Evolutionary conservation across 2,888 invertebrate species (phyloP).

Genomic region (Papilio elwesi): DNA sequence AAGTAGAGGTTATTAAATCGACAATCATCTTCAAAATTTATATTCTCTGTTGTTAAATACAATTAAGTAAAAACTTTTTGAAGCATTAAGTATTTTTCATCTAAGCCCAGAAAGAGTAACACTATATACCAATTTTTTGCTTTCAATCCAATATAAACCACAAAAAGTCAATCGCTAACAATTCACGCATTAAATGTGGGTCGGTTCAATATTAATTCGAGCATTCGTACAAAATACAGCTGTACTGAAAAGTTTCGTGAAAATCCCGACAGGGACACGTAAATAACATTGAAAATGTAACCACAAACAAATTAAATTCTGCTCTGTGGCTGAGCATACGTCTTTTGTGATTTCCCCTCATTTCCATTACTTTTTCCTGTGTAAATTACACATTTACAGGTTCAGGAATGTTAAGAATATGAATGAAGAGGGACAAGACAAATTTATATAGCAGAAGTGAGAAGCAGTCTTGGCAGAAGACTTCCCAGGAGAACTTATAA

Average conservation of each 20-base stretch:
- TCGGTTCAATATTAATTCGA: conserved; percentile 55
- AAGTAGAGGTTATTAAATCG: too few relatives aligned
- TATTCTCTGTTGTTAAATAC: too few relatives aligned
- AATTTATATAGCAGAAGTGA: too few relatives aligned
- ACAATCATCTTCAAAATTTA: too few relatives aligned
- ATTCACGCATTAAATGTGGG: conserved; percentile 45
- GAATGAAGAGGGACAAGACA: not conserved
- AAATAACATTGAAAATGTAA: conserved; percentile 68
- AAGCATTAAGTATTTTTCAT: not conserved
- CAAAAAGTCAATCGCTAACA: conserved; percentile 51
- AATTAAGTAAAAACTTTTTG: not conserved
- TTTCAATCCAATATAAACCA: conserved; percentile 1
- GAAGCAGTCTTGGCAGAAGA: too few relatives aligned
- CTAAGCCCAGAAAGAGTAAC: too few relatives aligned
- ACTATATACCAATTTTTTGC: not conserved
- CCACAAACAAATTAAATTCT: conserved; percentile 46
- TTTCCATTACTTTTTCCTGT: conserved; percentile 4
- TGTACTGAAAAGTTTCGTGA: conserved; percentile 55
- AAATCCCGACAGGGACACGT: conserved; percentile 58
- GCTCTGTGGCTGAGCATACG: conserved; percentile 39
- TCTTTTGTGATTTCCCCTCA: conserved; percentile 26
- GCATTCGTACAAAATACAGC: conserved; percentile 62
- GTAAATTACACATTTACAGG: too few relatives aligned
- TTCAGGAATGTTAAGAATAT: too few relatives aligned
- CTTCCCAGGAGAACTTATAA: too few relatives aligned